A percentile compares a stretch with the other conserved stretches of the same genome.
These are phyloP conservation scores for Lates calcarifer DNA, from an alignment of 2,113 vertebrate species.

Conservation along the genomic window DNA sequence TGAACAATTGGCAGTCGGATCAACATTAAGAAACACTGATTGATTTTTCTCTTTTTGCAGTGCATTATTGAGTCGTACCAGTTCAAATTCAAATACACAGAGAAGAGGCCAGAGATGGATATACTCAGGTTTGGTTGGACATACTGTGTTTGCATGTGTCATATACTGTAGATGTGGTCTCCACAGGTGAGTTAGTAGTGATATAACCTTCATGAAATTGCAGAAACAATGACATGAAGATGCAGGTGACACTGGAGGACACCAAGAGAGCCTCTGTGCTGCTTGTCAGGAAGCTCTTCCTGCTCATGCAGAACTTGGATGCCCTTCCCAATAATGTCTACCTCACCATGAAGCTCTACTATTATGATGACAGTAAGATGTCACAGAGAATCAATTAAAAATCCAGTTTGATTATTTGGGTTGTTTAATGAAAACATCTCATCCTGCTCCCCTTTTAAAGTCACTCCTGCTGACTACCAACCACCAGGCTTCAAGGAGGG, in stretches of 20 bases:
- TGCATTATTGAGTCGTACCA: conserved; percentile 94
- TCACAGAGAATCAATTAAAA: not conserved
- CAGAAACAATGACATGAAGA: conserved; percentile 74
- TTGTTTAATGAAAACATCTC: not conserved
- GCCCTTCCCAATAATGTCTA: conserved; percentile 88
- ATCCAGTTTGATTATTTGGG: not conserved
- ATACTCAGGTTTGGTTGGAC: conserved; percentile 78
- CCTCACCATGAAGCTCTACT: conserved; percentile 96
- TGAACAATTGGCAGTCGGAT: not conserved
- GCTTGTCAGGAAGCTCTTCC: conserved; percentile 93
- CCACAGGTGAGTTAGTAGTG: not conserved
- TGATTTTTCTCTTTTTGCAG: conserved; percentile 80
- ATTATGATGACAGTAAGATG: conserved; percentile 92
- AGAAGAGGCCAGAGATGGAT: conserved; percentile 86
- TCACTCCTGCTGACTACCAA: conserved; percentile 93
- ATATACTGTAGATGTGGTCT: not conserved
- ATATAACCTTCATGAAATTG: conserved; percentile 11
- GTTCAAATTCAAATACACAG: conserved; percentile 95
- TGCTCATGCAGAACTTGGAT: conserved; percentile 94
- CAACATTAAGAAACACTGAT: not conserved
- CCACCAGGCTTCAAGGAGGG: conserved; percentile 95
- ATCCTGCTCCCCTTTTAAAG: conserved; percentile 72
- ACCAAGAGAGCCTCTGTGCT: conserved; percentile 93
- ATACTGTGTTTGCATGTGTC: not conserved
- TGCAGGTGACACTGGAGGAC: conserved; percentile 81